Evolutionary conservation across 2,113 vertebrate species (phyloP), one percentile per base, ranked within the genome.

Genomic region (Anas platyrhynchos): DNA sequence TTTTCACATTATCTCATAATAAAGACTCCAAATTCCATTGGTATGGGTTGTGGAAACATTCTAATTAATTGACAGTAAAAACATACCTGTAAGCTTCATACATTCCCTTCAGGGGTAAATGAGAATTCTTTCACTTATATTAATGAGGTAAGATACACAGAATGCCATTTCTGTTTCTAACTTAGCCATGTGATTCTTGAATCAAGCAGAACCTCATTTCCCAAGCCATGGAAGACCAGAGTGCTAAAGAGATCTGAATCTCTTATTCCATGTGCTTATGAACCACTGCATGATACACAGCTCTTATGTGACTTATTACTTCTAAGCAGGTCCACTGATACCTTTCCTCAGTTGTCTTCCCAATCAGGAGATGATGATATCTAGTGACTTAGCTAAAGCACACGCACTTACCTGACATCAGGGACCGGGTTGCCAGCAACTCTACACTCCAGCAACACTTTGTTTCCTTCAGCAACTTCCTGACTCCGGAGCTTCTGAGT

Each of bases 401-500:
- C 38, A 62, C 14, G 2, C 18, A 17, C 97, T 89, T 97, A 99
- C 99, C 99, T 99, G 97, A 99, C 98, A 23, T 98, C 95, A 5
- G 99, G 99, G 25, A 95, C 81, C 16, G 99, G 99, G 77, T 99
- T 98, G 76, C 99, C 99, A 20, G 43, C 85, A 71, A 99, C 99
- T 96, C 98, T 97, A 93, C 99, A 99, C 75, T 99, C 99, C 96
- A 99, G 96, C 11, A 98, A 95, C 25, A 99, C 99, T 82, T 97
- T 97, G 46, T 98, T 99, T 86, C 99, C 99, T 96, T 99, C 99
- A 0, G 98, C 98, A 81, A 99, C 99, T 95, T 99, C 99, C 96
- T 99, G 99, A 90, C 99, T 99, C 87, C 98, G 98, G 43, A 99
- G 98, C 97, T 99, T 99, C 96, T 99, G 99, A 50, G 97, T 98